Base-by-base conservation (phyloP, 1,140 invertebrate genomes). In the Drosophila equinoxialis region DNA sequence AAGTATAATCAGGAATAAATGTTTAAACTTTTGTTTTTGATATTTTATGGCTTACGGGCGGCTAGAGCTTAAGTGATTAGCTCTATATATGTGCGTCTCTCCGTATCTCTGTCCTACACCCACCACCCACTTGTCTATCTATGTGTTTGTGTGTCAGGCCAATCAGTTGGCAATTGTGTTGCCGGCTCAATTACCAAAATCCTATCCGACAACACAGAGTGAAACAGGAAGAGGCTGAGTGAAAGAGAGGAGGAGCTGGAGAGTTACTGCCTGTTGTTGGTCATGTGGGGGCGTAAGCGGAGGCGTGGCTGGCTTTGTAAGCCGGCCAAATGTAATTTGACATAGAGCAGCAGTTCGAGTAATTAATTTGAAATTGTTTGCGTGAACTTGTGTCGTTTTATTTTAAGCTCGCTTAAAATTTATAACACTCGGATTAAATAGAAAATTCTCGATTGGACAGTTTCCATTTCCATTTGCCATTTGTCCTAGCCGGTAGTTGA, bases 311-410 rank as follows among this genome's bases (percentile, higher is more conserved):
- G 14, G 45, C 6, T 48, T 20, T 67, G 48, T 70, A 72, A 79
- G 66, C 76, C 57, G 14, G 30, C 45, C 57, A 68, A 62, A 68
- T 72, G 80, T 76, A 72, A 67, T 66, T 68, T 63, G 63, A 71
- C 57, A 59, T 35, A 23, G 48, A 37, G 35, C 39, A 71, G 68
- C 45, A 65, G 73, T 66, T 80, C 20, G 65, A 45, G 68, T 86
- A 81, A 84, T 84, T 84, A 86, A 79, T 84, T 75, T 75, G 68
- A 78, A 86, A 76, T 64, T 51, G 65, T 68, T 71, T 70, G 69
- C 45, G 45, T 51, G 45, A 51, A 51, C 17, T 42, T 51, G 48
- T 69, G 39, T 39, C 45, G 45, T 23, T 51, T 20, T 51, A 51
- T 42, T 13, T 41, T 23, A 55, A 30, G 74, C 20, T 35, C 61